Evolutionary conservation across 2,113 vertebrate genomes (phyloP).

Genomic region (Pitta sordida): DNA sequence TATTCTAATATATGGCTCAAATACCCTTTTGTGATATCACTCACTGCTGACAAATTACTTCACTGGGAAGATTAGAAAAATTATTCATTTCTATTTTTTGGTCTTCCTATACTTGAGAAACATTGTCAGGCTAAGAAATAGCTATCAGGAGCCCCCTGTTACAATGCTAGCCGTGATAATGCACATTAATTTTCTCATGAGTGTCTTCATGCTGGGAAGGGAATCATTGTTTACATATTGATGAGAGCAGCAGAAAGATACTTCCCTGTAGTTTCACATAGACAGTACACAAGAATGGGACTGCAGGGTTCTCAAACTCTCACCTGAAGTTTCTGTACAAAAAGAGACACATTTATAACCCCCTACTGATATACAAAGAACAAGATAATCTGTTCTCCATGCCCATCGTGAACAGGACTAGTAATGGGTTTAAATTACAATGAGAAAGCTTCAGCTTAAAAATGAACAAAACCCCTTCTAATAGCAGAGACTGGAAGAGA

Average conservation of each 20-base stretch:
- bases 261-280: not conserved
- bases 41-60: not conserved
- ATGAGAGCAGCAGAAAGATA: conserved; percentile 27
- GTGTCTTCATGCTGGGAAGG: conserved; percentile 11
- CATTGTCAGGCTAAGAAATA: not conserved
- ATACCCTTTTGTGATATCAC: not conserved
- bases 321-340: conserved; percentile 31
- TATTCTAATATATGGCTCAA: not conserved
- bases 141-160: not conserved
- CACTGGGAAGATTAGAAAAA: not conserved
- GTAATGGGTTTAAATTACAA: conserved; percentile 37
- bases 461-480: not conserved
- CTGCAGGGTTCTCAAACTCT: conserved; percentile 27
- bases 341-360: not conserved
- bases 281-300: not conserved
- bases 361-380: conserved; percentile 6
- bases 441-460: conserved; percentile 1
- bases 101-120: not conserved
- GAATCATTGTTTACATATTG: conserved; percentile 41
- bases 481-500: not conserved
- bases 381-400: conserved; percentile 30
- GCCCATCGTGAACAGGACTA: not conserved
- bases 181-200: conserved; percentile 42
- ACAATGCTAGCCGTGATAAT: conserved; percentile 6
- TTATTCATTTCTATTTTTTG: not conserved